These are phyloP conservation scores for Cyclophora punctaria DNA, from an alignment of 2,888 invertebrate species.

Conservation along the genomic window DNA sequence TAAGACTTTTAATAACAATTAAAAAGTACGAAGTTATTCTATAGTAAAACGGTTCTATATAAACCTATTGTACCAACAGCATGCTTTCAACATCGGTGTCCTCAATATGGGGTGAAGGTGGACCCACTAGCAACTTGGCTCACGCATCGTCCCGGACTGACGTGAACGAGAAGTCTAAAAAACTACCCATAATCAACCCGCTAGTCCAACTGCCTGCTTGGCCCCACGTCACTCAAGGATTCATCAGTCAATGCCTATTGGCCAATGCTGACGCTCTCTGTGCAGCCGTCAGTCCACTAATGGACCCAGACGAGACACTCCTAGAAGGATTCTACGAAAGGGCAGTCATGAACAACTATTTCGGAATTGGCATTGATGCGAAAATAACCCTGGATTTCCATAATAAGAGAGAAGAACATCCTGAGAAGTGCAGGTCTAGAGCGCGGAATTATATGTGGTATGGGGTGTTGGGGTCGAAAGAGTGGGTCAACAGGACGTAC, in stretches of 20 bases:
- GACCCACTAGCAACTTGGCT: conserved; percentile 32
- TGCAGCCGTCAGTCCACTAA: conserved; percentile 95
- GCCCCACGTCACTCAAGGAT: conserved; percentile 88
- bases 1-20: too few relatives aligned
- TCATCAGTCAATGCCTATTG: conserved; percentile 95
- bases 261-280: conserved; percentile 97
- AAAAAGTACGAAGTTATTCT: too few relatives aligned
- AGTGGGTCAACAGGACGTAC: conserved; percentile 91
- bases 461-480: conserved; percentile 86
- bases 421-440: conserved; percentile 94
- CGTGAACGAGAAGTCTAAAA: conserved; percentile 77
- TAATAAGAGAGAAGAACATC: conserved; percentile 96
- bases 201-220: conserved; percentile 89
- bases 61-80: conserved; percentile 22
- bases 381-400: conserved; percentile 98
- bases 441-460: conserved; percentile 98
- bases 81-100: conserved; percentile 70
- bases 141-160: conserved; percentile 50
- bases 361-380: conserved; percentile 98
- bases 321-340: conserved; percentile 93
- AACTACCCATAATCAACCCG: conserved; percentile 92
- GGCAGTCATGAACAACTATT: conserved; percentile 99
- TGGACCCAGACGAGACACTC: conserved; percentile 93
- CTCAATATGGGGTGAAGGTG: conserved; percentile 69
- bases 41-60: not conserved